These are phyloP conservation scores for Paratrypauchen microcephalus DNA, from an alignment of 2,797 vertebrate genomes.

Conservation along the genomic window DNA sequence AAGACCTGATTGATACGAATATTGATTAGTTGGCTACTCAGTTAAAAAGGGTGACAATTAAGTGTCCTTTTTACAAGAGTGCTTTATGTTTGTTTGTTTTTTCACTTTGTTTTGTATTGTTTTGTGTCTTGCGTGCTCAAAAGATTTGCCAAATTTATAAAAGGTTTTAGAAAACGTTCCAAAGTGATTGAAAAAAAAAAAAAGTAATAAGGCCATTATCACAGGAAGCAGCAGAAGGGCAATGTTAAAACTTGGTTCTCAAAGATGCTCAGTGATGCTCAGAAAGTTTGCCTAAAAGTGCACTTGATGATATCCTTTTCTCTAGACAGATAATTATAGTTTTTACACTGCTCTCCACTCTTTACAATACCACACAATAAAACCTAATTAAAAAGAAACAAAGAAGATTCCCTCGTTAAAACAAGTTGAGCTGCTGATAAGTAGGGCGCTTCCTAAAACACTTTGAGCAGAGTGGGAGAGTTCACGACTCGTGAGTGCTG, in stretches of 20 bases:
- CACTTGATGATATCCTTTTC: neutral
- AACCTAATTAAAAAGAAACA: neutral
- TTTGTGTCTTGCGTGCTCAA: too few species aligned
- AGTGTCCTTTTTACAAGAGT: too few species aligned
- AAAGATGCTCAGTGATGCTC: neutral
- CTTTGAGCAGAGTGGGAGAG: neutral
- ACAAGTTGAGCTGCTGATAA: neutral
- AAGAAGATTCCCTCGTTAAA: slow-evolving; percentile 2
- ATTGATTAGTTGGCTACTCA: too few species aligned
- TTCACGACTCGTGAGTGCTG: neutral
- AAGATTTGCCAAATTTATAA: too few species aligned
- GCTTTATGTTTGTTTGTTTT: too few species aligned
- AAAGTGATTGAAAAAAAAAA: too few species aligned
- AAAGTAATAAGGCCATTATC: neutral
- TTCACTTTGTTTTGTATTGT: too few species aligned
- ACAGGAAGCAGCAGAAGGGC: neutral
- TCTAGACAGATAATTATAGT: neutral
- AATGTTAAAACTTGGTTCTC: neutral
- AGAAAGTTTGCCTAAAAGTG: neutral
- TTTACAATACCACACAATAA: neutral
- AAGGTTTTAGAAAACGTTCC: too few species aligned
- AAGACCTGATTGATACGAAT: too few species aligned
- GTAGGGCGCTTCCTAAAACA: neutral
- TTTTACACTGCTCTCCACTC: neutral
- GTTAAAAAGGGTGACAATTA: too few species aligned